Evolutionary conservation across 2,797 vertebrate species (phyloP), one percentile per base, ranked within the genome.

Genomic region (Capromys pilorides): DNA sequence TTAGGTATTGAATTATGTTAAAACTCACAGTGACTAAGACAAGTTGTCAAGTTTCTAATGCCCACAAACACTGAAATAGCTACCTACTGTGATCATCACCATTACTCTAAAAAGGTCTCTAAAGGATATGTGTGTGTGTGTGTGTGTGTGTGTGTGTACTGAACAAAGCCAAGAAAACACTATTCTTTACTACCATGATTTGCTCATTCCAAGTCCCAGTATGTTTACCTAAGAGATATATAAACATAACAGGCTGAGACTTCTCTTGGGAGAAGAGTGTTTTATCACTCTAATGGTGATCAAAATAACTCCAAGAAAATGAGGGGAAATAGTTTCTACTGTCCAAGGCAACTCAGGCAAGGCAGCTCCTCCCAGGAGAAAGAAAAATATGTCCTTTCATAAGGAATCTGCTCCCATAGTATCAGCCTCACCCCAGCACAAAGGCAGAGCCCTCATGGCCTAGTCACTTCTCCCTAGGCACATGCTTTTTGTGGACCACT

Each of bases 21-120:
- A 84, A 83, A 94, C 59, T 78, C 45, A 71, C n/a, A 75, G 49
- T 61, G n/a, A 75, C 67, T 86, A 13, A 78, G 18, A 94, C 22
- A 75, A 67, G 36, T 67, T 14, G 24, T 1, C 66, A 69, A 86
- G 45, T 77, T 16, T 41, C 41, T 66, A 45, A 39, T 45, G 59
- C 31, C 39, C 73, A 89, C 54, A 75, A 45, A 45, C 24, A 33
- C 9, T 28, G 54, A 78, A n/a, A 86, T 82, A n/a, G 31, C n/a
- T 61, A 21, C 73, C 39, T 69, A 9, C 19, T 26, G 2, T 18
- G 80, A 28, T 49, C 22, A 36, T 75, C 24, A 86, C 31, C 54
- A 69, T 14, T 83, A 22, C 13, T 66, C n/a, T 61, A 39, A 4
- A 19, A 80, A 73, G 36, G 59, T 73, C 26, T 31, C 57, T 57